Evolutionary conservation across 2,888 invertebrate genomes (phyloP), one percentile per base, ranked within the genome.

Genomic region (Artemia sp.): DNA sequence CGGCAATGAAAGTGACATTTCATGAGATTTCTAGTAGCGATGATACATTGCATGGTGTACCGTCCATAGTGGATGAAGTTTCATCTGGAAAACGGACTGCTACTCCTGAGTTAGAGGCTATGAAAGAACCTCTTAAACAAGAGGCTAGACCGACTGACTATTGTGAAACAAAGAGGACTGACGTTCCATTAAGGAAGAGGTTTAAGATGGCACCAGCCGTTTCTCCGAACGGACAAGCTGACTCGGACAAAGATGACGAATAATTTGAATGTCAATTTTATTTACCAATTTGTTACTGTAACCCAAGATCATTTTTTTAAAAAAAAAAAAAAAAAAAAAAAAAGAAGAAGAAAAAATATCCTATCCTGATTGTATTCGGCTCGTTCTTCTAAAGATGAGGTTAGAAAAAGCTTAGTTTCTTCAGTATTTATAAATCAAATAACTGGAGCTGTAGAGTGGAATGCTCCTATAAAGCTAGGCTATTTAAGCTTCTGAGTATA

Each of bases 131-230:
- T 19, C 14, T 58, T 58, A 58, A 58, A 58, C 64, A 58, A 24
- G 64, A 58, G 24, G 8, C 64, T n/a, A 58, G 24, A 11, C 64
- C 64, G n/a, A 24, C 64, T n/a, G 64, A 58, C 64, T 58, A 58
- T 24, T 58, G 64, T 58, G 64, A 58, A 58, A 58, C 64, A 19
- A 58, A 58, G 64, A 58, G 64, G 64, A 58, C 64, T 19, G 64
- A 58, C 64, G 64, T 58, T 10, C 64, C 64, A 58, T 24, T 58
- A 24, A n/a, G 64, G 64, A 58, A 58, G 64, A 58, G 64, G 24
- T 58, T 58, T 58, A 58, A 58, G 64, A 58, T 58, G 64, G 64
- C 64, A 24, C 64, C 64, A 58, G 14, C 64, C 24, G 64, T 58
- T 10, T 58, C 64, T 19, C 64, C 64, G 24, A 58, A 58, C 64